Evolutionary conservation across 2,113 vertebrate species (phyloP), one percentile per base, ranked within the genome.

Genomic region (Strix uralensis): DNA sequence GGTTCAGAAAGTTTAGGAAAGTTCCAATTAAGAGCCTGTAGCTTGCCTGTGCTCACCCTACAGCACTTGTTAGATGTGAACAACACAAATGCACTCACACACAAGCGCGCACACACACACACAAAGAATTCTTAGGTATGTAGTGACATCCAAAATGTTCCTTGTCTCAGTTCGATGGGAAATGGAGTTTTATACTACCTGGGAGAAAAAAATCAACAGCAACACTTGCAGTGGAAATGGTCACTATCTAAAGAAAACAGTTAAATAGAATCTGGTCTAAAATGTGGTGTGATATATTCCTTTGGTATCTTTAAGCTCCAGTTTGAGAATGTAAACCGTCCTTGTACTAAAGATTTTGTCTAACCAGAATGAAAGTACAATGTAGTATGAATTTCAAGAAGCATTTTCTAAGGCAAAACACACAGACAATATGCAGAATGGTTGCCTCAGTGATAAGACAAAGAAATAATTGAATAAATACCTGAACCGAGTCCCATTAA

Each of bases 1-100:
- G 7, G 13, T 94, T 94, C 54, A 88, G 29, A 15, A 89, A 89
- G 30, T 73, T 89, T 73, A 77, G 22, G 5, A 82, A 97, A 66
- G 3, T 58, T 92, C 36, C 61, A 82, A 2, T 85, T 85, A 89
- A 91, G 52, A 88, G 27, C 19, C 9, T 2, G 0, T 34, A 57
- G 15, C 16, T 81, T 80, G 29, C 30, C 23, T 67, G 61, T 74
- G 5, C 38, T 81, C 18, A 20, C 38, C 30, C n/a, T 49, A 27
- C 30, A 63, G 23, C 49, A 66, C 29, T 71, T 71, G 9, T 52
- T 65, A 69, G 19, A 26, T 26, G 7, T 20, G 40, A 65, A n/a
- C 36, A 85, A 25, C 38, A 42, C 1, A 5, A 26, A 4, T 47
- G 46, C 6, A 7, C 26, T 25, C 26, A 29, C 29, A 19, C 10